Evolutionary conservation across 2,113 vertebrate species (phyloP), one percentile per base, ranked within the genome.

Genomic region (Pyxicephalus adspersus): DNA sequence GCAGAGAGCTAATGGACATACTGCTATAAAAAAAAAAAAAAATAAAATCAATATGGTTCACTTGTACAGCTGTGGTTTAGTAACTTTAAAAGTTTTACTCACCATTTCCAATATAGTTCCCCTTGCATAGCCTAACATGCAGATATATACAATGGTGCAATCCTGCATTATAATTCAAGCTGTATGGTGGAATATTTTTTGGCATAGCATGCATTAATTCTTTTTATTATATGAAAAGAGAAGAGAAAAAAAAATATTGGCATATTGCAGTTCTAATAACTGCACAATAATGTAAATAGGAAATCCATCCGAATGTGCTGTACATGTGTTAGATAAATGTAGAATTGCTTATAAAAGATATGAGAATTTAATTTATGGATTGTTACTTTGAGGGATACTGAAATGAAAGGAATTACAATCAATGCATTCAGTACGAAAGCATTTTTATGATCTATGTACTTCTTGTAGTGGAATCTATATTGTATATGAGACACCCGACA

Each of bases 401-500:
- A 67, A 78, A 55, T 34, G 58, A 79, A 70, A 34, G n/a, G 55
- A 80, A 80, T 80, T 50, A 50, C 55, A 68, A 79, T 80, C 77
- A 51, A 80, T 80, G 45, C 23, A 25, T 58, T 38, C 52, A 4
- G 64, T 34, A 54, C 50, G 64, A 60, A 70, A 28, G 22, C 54
- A 19, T 22, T 28, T 60, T 79, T 45, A 67, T 57, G 76, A 66
- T 57, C n/a, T 31, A 17, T 67, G 19, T 25, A 23, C 71, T 22
- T 26, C n/a, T 80, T 51, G 15, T 31, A 45, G 29, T 38, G 26
- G 19, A 66, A 65, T 66, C 76, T 11, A 31, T 57, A 57, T 20
- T 20, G 18, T 16, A 54, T 26, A 72, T 15, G 54, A 71, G 23
- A 72, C 16, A 70, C 45, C 38, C 38, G 11, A 13, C n/a, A n/a